phyloP scores from a whole-genome alignment of 2,888 invertebrate species.

The Lacanobia wlatinum region DNA sequence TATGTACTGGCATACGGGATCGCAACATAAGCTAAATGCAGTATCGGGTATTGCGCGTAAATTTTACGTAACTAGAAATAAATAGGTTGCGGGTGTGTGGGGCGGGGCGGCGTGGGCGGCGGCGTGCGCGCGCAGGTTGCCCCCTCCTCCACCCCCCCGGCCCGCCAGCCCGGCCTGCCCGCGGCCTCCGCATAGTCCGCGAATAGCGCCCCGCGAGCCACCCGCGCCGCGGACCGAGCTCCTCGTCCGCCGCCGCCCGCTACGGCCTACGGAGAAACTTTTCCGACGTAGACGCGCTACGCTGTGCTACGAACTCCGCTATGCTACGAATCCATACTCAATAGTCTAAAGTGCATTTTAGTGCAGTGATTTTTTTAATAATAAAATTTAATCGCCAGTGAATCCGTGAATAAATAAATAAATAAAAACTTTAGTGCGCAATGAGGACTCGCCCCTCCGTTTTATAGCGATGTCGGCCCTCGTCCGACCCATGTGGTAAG shows the following conservation, averaged over 20 bases:
- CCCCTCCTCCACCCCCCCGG: conserved; percentile 65
- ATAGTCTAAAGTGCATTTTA: conserved; percentile 73
- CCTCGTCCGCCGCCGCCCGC: conserved; percentile 75
- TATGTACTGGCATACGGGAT: conserved; percentile 71
- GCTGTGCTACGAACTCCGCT: conserved; percentile 74
- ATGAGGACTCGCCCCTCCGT: conserved; percentile 83
- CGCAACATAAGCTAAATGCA: conserved; percentile 87
- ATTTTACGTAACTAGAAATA: conserved; percentile 91
- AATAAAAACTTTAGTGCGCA: conserved; percentile 83
- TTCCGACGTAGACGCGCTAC: conserved; percentile 79
- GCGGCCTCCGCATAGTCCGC: conserved; percentile 83
- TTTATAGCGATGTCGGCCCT: conserved; percentile 91
- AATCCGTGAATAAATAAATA: conserved; percentile 73
- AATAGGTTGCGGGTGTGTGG: conserved; percentile 91
- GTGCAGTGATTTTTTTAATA: conserved; percentile 78
- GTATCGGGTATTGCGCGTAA: conserved; percentile 90
- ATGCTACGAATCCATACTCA: conserved; percentile 68
- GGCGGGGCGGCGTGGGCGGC: conserved; percentile 88
- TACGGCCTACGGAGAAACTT: conserved; percentile 85
- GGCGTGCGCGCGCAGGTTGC: conserved; percentile 82
- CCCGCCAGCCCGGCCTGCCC: conserved; percentile 73
- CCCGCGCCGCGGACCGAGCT: conserved; percentile 80
- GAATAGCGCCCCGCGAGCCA: conserved; percentile 87
- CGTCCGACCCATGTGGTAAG: conserved; percentile 90
- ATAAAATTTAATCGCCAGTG: conserved; percentile 72